These are phyloP conservation scores for Anorthoa munda DNA, from an alignment of 2,888 invertebrate species.

Conservation along the genomic window DNA sequence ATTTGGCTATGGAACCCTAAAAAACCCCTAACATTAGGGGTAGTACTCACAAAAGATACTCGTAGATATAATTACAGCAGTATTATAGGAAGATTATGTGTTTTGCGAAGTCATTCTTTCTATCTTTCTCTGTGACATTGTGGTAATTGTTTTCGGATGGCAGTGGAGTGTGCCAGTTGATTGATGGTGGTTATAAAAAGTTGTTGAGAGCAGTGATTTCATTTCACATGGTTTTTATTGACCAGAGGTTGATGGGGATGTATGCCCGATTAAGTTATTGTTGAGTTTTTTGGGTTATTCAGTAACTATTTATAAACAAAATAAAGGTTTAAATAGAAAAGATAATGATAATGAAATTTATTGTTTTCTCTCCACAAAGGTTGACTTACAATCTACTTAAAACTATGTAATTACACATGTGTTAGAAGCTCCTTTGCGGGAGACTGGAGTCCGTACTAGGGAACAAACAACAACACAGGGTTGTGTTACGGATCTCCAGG, in stretches of 20 bases:
- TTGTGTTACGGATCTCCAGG: too few species aligned
- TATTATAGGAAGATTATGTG: constrained; percentile 81
- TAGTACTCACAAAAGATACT: constrained; percentile 74
- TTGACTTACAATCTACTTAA: too few species aligned
- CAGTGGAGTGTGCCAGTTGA: constrained; percentile 39
- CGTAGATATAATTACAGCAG: constrained; percentile 85
- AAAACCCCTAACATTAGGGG: constrained; percentile 62
- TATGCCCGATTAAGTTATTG: not conserved
- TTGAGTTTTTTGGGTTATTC: not conserved
- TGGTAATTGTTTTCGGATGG: constrained; percentile 53
- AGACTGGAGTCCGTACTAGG: too few species aligned
- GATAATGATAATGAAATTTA: too few species aligned
- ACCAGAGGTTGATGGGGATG: not conserved
- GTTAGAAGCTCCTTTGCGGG: too few species aligned
- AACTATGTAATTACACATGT: too few species aligned
- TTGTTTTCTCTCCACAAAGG: too few species aligned
- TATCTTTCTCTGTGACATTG: constrained; percentile 48
- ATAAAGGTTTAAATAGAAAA: too few species aligned
- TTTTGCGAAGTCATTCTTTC: constrained; percentile 75
- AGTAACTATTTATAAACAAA: too few species aligned
- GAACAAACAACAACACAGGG: too few species aligned
- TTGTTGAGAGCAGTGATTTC: constrained; percentile 22
- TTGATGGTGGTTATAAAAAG: constrained; percentile 49
- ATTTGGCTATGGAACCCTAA: constrained; percentile 12
- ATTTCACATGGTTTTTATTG: constrained; percentile 36